Evolutionary conservation across 2,888 invertebrate species (phyloP).

Genomic region (Drosophila merina): DNA sequence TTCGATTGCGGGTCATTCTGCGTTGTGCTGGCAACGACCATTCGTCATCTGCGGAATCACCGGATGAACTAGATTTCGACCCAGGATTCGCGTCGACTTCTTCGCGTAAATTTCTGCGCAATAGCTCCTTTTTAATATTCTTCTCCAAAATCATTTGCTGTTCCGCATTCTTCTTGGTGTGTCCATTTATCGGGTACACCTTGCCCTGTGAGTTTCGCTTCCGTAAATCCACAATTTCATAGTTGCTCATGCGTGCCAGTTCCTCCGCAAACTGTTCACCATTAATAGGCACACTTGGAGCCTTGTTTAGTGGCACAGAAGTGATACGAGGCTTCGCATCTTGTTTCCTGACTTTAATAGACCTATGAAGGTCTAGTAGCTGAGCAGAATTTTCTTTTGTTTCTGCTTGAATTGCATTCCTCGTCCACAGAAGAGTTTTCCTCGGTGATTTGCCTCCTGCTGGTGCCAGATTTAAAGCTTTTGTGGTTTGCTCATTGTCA

Average conservation of each 20-base stretch:
- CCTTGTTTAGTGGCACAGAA: constrained; percentile 60
- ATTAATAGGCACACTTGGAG: constrained; percentile 70
- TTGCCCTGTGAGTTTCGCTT: constrained; percentile 72
- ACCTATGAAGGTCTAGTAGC: constrained; percentile 57
- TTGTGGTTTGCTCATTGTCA: constrained; percentile 41
- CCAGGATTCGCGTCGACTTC: background rate
- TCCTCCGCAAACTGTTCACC: constrained; percentile 78
- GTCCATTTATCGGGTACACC: constrained; percentile 46
- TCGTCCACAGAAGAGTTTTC: constrained; percentile 10
- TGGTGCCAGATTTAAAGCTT: constrained; percentile 56
- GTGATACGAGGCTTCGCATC: background rate
- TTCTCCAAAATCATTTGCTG: constrained; percentile 60
- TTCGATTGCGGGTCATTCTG: background rate
- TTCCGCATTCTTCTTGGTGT: constrained; percentile 34
- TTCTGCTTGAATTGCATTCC: background rate
- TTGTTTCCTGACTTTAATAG: constrained; percentile 12
- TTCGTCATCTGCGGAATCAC: background rate
- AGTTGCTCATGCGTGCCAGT: constrained; percentile 75
- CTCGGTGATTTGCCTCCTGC: constrained; percentile 24
- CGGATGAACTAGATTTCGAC: background rate
- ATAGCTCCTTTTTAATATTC: constrained; percentile 60
- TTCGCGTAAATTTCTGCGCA: constrained; percentile 50
- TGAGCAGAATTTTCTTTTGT: constrained; percentile 27
- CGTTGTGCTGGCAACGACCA: background rate
- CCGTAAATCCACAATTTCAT: constrained; percentile 77